Base-by-base conservation (phyloP, 2,113 vertebrate genomes). In the Chionodraco myersi region DNA sequence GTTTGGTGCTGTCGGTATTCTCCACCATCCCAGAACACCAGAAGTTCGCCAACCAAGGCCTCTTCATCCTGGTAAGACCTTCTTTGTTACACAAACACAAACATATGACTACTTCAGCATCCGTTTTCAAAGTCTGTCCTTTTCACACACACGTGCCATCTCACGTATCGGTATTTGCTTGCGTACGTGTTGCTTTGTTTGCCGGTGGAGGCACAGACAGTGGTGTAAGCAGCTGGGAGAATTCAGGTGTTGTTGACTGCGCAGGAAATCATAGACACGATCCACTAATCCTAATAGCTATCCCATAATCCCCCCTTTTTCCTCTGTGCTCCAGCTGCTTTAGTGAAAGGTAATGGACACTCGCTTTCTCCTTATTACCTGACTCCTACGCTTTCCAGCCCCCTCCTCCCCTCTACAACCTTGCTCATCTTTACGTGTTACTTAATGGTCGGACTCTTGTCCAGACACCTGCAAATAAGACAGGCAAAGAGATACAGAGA, bases 1-100 rank as follows among this genome's bases (percentile, higher is more conserved):
- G 98, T 93, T 94, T 99, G 95, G 97, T 99, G 93, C 94, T 99
- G 83, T 99, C 98, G 0, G 98, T 99, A 77, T 98, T 99, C 94
- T 98, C 98, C 91, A 99, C 98, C 93, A 98, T 99, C 90, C 98
- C 96, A 36, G 96, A 97, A 26, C 95, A 98, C 93, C 97, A 99
- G 86, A 94, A 96, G 85, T 1, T 96, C 70, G 96, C 98, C 95
- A 99, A 98, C 80, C 82, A 99, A 91, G 96, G 95, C 90, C 97
- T 99, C 87, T 98, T 99, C 92, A 99, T 99, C 92, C 95, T 99
- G 96, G 98, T 99, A 92, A 96, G 95, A 53, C 30, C 47, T 2
- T 6, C 36, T 15, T 66, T 49, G 23, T 49, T 4, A 2, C 51
- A 51, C 36, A 68, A 26, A 64, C 66, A 52, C 36, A 51, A 60